Evolutionary conservation across 2,888 invertebrate genomes (phyloP), one percentile per base, ranked within the genome.

Genomic region (Prosopocoilus inquinatus): DNA sequence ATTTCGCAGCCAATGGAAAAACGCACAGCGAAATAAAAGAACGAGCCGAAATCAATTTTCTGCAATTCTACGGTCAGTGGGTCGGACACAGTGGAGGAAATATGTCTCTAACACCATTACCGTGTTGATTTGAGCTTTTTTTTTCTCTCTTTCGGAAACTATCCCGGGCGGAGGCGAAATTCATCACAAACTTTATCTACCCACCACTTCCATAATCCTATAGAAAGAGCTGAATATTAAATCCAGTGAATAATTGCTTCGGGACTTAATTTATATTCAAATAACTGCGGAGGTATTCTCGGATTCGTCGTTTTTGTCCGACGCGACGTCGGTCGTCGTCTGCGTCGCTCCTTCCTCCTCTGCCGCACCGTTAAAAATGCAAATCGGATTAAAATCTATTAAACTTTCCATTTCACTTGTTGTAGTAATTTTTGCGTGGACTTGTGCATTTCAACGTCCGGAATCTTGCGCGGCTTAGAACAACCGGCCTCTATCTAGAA

Each of bases 251-350:
- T 65, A 65, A 65, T 65, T 65, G 66, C 66, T 56, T 53, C 59
- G 49, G 60, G 62, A 58, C 64, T 61, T 66, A 64, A 66, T 66
- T 64, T 66, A 63, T 62, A 66, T 66, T 66, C 64, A 64, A 65
- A 65, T 65, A 63, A 64, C 63, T 62, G 58, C 56, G 59, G 60
- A 60, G 60, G 58, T 57, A 55, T 50, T 53, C 53, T 55, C 55
- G 59, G 60, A 60, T 57, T 49, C 48, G 51, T 57, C 51, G 52
- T 59, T 59, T 60, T 60, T 58, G 52, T 48, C 46, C 39, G 46
- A 53, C 56, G n/a, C n/a, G n/a, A n/a, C n/a, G n/a, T n/a, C n/a
- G n/a, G n/a, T n/a, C n/a, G 51, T 47, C 47, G 51, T 33, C 53
- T 57, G 43, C 50, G 50, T 53, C 43, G 47, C 57, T 41, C 53